Percentiles rank a stretch among this genome's conserved stretches.
Evolutionary conservation across 2,797 vertebrate species (phyloP).

Genomic region (Phrynocephalus vlangalii): DNA sequence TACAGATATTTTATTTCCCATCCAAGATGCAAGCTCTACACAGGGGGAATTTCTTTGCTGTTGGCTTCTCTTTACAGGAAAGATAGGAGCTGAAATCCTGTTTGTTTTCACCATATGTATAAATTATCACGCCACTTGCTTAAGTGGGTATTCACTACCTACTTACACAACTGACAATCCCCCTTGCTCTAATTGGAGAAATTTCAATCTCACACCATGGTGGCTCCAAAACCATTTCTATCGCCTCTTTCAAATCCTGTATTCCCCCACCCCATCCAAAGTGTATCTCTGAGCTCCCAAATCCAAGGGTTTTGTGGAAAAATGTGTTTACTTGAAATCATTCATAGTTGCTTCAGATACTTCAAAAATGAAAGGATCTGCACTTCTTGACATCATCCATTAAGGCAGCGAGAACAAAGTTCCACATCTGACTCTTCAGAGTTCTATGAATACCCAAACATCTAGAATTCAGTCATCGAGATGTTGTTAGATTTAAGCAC

Average conservation of each 20-base stretch:
- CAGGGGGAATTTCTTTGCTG: fast-evolving
- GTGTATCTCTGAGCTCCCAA: background rate
- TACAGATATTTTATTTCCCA: conserved; percentile 23
- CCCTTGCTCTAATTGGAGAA: background rate
- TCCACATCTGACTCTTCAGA: too few species aligned
- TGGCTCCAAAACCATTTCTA: background rate
- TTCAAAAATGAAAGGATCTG: background rate
- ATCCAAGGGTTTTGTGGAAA: background rate
- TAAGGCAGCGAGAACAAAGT: background rate
- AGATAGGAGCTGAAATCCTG: too few species aligned
- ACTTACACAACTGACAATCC: too few species aligned
- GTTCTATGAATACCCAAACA: too few species aligned
- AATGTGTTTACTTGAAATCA: background rate
- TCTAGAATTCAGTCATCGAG: too few species aligned
- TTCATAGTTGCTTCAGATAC: background rate
- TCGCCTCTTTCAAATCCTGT: too few species aligned
- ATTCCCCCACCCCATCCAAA: background rate
- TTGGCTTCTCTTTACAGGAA: background rate
- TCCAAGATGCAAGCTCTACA: conserved; percentile 2
- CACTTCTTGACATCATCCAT: background rate
- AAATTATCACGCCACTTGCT: too few species aligned
- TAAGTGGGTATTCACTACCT: too few species aligned
- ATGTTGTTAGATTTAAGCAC: too few species aligned
- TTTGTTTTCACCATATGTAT: too few species aligned
- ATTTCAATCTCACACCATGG: too few species aligned